Percentiles rank a stretch among this genome's conserved stretches.
Conservation (phyloP, 2,888 invertebrate species). For the Eupithecia subfuscata region DNA sequence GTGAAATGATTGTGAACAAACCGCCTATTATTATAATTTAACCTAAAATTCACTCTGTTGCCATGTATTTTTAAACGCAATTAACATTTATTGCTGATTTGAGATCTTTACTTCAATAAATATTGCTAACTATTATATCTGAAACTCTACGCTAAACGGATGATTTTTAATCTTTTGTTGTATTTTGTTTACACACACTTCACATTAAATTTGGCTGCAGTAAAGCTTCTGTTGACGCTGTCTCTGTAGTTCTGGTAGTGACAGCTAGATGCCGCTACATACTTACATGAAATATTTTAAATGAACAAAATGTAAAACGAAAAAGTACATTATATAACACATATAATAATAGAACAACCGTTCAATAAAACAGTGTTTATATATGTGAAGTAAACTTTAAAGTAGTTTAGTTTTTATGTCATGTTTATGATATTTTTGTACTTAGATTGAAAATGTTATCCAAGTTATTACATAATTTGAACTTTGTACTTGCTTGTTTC, state of each 20-base stretch:
- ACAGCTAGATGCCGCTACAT: not conserved
- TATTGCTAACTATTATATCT: not conserved
- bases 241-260: not conserved
- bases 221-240: not conserved
- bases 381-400: not conserved
- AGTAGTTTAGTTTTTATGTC: not conserved
- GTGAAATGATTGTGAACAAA: too few species aligned
- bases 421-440: not conserved
- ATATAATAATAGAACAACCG: not conserved
- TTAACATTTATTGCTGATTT: not conserved
- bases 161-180: not conserved
- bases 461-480: constrained; percentile 7
- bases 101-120: not conserved
- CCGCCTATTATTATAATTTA: too few species aligned
- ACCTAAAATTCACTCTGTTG: not conserved
- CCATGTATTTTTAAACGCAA: not conserved
- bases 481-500: not conserved
- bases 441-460: not conserved
- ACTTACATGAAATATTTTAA: not conserved
- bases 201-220: not conserved
- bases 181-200: not conserved
- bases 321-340: too few species aligned
- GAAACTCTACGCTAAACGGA: not conserved
- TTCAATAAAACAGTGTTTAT: not conserved
- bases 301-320: not conserved